Base-by-base conservation (phyloP, 2,797 vertebrate species). In the Xenentodon cancila region DNA sequence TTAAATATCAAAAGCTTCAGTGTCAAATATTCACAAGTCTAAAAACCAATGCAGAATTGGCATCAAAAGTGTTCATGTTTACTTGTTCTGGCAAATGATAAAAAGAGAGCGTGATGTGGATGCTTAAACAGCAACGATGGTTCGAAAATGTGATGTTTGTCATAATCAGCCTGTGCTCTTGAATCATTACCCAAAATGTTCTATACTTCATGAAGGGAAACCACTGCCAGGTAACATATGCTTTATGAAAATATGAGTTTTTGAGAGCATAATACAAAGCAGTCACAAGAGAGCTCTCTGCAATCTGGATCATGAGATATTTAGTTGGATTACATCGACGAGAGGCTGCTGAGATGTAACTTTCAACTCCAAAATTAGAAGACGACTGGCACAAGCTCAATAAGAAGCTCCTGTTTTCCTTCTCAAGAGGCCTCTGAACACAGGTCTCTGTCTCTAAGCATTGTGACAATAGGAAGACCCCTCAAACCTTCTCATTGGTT, bases 31-130 rank as follows among this genome's bases (percentile, higher is more conserved):
- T 75, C 54, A 70, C 57, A 55, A 55, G 61, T 64, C 34, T 56
- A 49, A 56, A 20, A 73, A 43, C 52, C 66, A 52, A 5, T 59
- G 52, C 57, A 63, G 63, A 65, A 55, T 43, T 16, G 19, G 20
- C 64, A 62, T 85, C 68, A 79, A 73, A 53, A 56, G 75, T 65
- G 54, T 43, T 53, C 57, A 64, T 42, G 30, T 76, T 64, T 56
- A 44, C 46, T 73, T 79, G 71, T 80, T 30, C 77, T 84, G 75
- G 77, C 80, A 72, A 77, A 22, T 68, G 62, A 73, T 83, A 63
- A 51, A 58, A 46, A 68, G 47, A 53, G 55, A 80, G 59, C 54
- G 58, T 47, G 77, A 59, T n/a, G 56, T 27, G 51, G 27, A 60
- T 32, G 40, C 53, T 64, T 27, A 40, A 76, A 69, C 76, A 84